phyloP scores from a whole-genome alignment of 2,113 vertebrate genomes.

The Urocolius indicus region DNA sequence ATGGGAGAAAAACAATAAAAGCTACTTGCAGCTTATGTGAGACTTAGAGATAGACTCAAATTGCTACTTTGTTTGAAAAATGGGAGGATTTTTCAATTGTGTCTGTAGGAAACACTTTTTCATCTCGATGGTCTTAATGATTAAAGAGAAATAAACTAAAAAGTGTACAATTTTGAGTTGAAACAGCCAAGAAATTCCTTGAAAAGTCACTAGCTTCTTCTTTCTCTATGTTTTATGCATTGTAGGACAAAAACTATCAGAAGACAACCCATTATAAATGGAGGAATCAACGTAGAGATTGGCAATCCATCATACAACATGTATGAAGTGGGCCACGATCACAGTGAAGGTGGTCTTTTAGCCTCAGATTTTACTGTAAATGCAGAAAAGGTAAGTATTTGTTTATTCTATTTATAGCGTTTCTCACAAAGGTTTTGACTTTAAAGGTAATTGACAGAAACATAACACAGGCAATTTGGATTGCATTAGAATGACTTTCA shows the following conservation, averaged over 20 bases:
- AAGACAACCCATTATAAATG: conserved; percentile 96
- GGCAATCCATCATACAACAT: conserved; percentile 99
- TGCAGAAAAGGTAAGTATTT: conserved; percentile 88
- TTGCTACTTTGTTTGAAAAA: not conserved
- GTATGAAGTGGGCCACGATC: conserved; percentile 98
- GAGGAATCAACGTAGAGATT: conserved; percentile 97
- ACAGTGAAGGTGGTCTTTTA: conserved; percentile 90
- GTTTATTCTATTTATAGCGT: not conserved
- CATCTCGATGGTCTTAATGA: not conserved
- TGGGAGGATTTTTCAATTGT: not conserved
- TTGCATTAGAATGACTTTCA: not conserved
- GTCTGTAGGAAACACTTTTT: not conserved
- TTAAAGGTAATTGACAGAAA: not conserved
- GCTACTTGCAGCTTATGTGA: not conserved
- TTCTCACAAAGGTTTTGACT: not conserved
- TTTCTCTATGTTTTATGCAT: not conserved
- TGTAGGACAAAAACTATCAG: conserved; percentile 93
- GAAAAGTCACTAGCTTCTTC: not conserved
- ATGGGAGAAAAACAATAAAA: not conserved
- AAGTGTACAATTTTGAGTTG: not conserved
- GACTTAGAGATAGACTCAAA: not conserved
- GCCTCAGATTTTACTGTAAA: conserved; percentile 93
- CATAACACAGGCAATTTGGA: not conserved
- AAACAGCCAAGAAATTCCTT: not conserved
- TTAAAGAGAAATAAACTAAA: not conserved